Percentiles rank a stretch among this genome's conserved stretches.
Evolutionary conservation across 2,888 invertebrate species (phyloP).

Genomic region (Hesperia comma): DNA sequence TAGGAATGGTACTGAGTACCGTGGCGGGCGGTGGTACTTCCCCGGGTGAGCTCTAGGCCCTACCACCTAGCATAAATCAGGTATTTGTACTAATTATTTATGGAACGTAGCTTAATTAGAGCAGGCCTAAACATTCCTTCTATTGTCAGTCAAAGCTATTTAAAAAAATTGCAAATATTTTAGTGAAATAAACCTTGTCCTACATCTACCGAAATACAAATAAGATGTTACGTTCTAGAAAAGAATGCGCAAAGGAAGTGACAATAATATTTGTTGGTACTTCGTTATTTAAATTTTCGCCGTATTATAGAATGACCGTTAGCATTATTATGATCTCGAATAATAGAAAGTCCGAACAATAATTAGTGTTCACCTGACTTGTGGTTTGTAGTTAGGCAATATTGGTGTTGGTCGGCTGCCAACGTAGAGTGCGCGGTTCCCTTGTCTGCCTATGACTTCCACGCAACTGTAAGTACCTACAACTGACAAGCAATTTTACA

Average conservation of each 20-base stretch:
- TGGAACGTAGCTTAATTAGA: too few relatives aligned
- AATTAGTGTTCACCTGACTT: conserved; percentile 32
- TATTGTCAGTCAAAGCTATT: conserved; percentile 1
- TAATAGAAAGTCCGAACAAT: conserved; percentile 31
- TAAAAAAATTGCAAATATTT: conserved; percentile 13
- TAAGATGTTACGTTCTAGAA: background rate
- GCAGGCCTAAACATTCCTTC: too few relatives aligned
- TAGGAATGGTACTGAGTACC: too few relatives aligned
- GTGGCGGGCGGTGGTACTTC: too few relatives aligned
- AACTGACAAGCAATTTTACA: conserved; percentile 28
- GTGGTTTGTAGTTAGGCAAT: conserved; percentile 44
- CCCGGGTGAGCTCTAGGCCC: too few relatives aligned
- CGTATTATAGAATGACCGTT: conserved; percentile 1
- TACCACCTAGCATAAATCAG: too few relatives aligned
- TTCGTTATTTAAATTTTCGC: background rate
- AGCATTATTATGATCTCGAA: conserved; percentile 16
- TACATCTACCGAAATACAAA: conserved; percentile 6
- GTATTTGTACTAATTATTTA: too few relatives aligned
- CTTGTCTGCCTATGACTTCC: conserved; percentile 42
- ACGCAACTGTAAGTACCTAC: conserved; percentile 4
- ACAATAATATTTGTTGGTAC: background rate
- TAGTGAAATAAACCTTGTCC: conserved; percentile 16
- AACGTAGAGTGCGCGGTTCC: conserved; percentile 52
- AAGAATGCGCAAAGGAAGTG: conserved; percentile 1
- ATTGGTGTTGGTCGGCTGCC: conserved; percentile 57